phyloP scores from a whole-genome alignment of 1,140 invertebrate species.

The Dryas iulia region DNA sequence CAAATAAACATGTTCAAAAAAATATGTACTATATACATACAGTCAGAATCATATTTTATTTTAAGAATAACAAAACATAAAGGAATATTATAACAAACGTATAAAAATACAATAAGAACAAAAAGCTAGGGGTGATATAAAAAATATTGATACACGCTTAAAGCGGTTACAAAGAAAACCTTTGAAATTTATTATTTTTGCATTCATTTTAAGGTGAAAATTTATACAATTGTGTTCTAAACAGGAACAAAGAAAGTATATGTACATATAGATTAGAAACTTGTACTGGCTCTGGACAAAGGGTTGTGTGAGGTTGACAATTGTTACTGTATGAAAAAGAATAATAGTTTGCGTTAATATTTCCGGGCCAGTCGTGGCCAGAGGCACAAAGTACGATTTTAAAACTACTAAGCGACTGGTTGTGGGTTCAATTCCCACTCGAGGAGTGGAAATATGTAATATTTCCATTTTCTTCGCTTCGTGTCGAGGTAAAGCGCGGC shows the following conservation, averaged over 20 bases:
- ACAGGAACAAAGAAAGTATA: not conserved
- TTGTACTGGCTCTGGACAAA: not conserved
- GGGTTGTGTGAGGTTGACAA: not conserved
- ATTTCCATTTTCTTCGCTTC: too few species aligned
- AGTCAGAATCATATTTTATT: too few species aligned
- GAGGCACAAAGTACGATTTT: too few species aligned
- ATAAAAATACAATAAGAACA: not conserved
- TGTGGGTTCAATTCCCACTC: too few species aligned
- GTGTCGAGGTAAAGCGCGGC: too few species aligned
- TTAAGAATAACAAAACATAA: not conserved
- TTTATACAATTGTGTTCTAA: not conserved
- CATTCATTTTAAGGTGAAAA: not conserved
- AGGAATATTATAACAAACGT: not conserved
- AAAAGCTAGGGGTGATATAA: too few species aligned
- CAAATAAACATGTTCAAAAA: too few species aligned
- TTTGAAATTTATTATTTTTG: not conserved
- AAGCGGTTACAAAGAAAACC: not conserved
- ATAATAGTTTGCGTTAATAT: too few species aligned
- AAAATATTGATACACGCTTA: not conserved
- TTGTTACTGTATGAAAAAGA: not conserved
- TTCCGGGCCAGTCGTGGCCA: too few species aligned
- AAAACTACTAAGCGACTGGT: too few species aligned
- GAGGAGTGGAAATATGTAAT: too few species aligned
- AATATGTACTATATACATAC: too few species aligned
- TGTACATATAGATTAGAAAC: not conserved